Evolutionary conservation across 2,113 vertebrate species (phyloP).

Genomic region (Hemiprocne comata): DNA sequence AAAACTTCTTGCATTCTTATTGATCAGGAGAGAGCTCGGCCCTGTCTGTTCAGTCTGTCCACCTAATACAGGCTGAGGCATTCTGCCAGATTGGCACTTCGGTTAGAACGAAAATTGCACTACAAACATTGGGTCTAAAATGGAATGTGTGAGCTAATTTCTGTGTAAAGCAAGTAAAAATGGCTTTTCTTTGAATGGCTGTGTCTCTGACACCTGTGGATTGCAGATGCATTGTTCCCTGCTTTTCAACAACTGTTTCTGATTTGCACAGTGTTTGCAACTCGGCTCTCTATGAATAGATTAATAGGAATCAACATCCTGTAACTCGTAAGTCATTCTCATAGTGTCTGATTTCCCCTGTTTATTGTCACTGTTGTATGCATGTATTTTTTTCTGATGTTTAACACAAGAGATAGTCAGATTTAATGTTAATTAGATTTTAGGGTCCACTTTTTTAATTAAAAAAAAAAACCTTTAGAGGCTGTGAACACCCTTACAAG

Average conservation of each 20-base stretch:
- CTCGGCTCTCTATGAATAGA: conserved; percentile 37
- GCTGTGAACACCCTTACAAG: not conserved
- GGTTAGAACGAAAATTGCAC: conserved; percentile 43
- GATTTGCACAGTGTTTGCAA: conserved; percentile 34
- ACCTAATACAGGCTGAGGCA: conserved; percentile 22
- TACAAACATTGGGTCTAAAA: conserved; percentile 25
- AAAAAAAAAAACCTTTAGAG: not conserved
- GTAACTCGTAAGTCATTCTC: conserved; percentile 37
- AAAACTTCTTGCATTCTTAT: conserved; percentile 67
- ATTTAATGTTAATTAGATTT: conserved; percentile 33
- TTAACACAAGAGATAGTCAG: conserved; percentile 36
- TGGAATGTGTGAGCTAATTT: not conserved
- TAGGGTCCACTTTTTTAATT: not conserved
- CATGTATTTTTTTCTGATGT: conserved; percentile 20
- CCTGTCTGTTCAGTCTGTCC: conserved; percentile 29
- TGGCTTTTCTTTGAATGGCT: not conserved
- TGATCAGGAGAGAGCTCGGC: conserved; percentile 46
- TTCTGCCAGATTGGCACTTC: conserved; percentile 23
- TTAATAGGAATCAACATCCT: conserved; percentile 59
- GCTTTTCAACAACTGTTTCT: not conserved
- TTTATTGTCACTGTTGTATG: conserved; percentile 59
- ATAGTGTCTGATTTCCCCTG: not conserved
- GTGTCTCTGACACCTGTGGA: conserved; percentile 33
- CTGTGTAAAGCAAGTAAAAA: conserved; percentile 33
- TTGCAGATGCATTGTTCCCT: conserved; percentile 14